Conservation (phyloP, 2,888 invertebrate species). For the Cyclophora punctaria region DNA sequence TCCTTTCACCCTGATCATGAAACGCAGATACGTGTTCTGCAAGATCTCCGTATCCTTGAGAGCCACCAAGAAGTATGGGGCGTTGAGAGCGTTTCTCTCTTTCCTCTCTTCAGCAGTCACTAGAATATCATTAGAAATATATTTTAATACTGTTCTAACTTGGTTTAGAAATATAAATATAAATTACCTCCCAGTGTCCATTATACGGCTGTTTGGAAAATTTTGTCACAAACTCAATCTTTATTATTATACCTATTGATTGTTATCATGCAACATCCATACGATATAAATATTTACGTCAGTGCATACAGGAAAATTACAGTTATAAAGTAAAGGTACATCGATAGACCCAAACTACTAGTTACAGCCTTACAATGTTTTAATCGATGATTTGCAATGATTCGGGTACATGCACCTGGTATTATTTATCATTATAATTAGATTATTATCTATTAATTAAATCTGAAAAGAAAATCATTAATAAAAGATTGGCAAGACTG, state of each 20-base stretch:
- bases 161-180: too few relatives aligned
- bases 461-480: constrained; percentile 5
- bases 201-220: too few relatives aligned
- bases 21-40: constrained; percentile 89
- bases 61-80: constrained; percentile 88
- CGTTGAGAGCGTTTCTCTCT: constrained; percentile 80
- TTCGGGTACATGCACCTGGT: constrained; percentile 37
- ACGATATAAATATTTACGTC: not conserved
- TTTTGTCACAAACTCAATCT: too few relatives aligned
- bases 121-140: constrained; percentile 34
- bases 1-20: constrained; percentile 91
- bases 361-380: constrained; percentile 69
- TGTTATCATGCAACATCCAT: not conserved
- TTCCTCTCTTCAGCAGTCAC: constrained; percentile 83
- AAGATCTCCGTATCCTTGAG: constrained; percentile 91
- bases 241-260: too few relatives aligned
- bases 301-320: not conserved
- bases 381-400: constrained; percentile 55
- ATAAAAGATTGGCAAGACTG: not conserved
- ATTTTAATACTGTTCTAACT: too few relatives aligned
- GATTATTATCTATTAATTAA: not conserved
- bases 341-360: constrained; percentile 37
- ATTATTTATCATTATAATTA: not conserved
- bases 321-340: not conserved
- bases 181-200: too few relatives aligned